Conservation (phyloP, 2,113 vertebrate genomes). For the Patagioenas fasciata region DNA sequence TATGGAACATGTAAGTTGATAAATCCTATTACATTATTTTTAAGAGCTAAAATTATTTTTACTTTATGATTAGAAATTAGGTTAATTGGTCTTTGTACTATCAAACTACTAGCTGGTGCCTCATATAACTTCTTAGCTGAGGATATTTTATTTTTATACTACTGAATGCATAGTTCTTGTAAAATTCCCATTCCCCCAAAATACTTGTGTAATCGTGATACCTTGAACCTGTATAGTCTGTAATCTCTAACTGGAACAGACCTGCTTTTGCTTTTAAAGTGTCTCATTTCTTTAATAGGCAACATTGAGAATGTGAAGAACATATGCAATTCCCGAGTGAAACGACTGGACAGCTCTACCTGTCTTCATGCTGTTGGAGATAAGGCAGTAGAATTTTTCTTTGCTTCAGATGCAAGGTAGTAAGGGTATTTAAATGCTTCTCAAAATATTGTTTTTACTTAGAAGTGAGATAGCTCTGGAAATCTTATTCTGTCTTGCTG, state of each 20-base stretch:
- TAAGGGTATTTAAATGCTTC: not conserved
- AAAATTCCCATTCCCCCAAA: not conserved
- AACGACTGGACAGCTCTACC: conserved; percentile 79
- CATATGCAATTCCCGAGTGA: conserved; percentile 74
- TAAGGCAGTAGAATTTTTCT: conserved; percentile 92
- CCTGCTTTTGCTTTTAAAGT: not conserved
- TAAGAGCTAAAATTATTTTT: not conserved
- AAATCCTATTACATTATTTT: not conserved
- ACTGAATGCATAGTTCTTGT: not conserved
- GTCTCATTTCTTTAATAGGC: conserved; percentile 47
- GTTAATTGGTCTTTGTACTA: not conserved
- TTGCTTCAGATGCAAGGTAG: conserved; percentile 96
- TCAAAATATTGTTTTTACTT: not conserved
- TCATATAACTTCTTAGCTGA: not conserved
- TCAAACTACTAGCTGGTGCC: not conserved
- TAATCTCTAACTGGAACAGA: not conserved
- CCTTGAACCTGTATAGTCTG: not conserved
- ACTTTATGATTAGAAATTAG: not conserved
- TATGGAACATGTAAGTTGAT: conserved; percentile 87
- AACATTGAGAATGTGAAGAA: conserved; percentile 77
- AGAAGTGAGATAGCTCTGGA: not conserved
- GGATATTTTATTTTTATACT: not conserved
- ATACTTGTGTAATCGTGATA: not conserved
- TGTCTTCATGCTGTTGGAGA: conserved; percentile 83
- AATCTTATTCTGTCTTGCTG: not conserved